phyloP scores from a whole-genome alignment of 1,140 invertebrate species.

The Palaemon carinicauda region DNA sequence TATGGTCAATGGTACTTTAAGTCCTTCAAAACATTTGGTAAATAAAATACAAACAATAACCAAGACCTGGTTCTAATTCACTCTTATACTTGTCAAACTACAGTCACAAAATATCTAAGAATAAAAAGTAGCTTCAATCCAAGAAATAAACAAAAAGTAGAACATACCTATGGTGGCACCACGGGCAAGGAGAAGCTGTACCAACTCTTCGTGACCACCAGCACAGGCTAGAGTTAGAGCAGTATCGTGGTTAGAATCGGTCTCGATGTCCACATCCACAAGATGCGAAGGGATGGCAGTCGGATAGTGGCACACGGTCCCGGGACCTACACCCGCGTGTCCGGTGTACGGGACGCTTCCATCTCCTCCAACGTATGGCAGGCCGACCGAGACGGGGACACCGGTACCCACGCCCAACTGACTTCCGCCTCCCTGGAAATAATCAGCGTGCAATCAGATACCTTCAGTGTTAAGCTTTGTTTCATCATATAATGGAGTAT shows the following conservation, averaged over 20 bases:
- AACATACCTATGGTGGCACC: slow-evolving; percentile 85
- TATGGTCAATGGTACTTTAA: too few species aligned
- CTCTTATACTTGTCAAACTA: too few species aligned
- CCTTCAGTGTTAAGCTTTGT: not conserved
- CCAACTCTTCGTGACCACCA: slow-evolving; percentile 95
- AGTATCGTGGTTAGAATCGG: slow-evolving; percentile 98
- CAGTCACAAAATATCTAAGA: too few species aligned
- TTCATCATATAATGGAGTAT: too few species aligned
- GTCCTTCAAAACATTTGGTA: too few species aligned
- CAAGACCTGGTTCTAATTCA: too few species aligned
- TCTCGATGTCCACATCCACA: slow-evolving; percentile 83
- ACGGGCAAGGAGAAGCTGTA: slow-evolving; percentile 86
- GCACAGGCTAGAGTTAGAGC: slow-evolving; percentile 96
- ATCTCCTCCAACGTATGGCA: slow-evolving; percentile 43
- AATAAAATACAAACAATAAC: too few species aligned
- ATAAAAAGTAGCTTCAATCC: too few species aligned
- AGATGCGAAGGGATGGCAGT: slow-evolving; percentile 47
- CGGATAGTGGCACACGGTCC: slow-evolving; percentile 46
- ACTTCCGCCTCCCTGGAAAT: slow-evolving; percentile 41
- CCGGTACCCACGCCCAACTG: slow-evolving; percentile 41
- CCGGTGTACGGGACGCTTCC: slow-evolving; percentile 50
- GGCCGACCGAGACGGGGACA: slow-evolving; percentile 41
- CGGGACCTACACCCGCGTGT: slow-evolving; percentile 30
- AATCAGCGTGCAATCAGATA: not conserved
- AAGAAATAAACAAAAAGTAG: not conserved